These are phyloP conservation scores for Rhineura floridana DNA, from an alignment of 2,113 vertebrate genomes.

Conservation along the genomic window DNA sequence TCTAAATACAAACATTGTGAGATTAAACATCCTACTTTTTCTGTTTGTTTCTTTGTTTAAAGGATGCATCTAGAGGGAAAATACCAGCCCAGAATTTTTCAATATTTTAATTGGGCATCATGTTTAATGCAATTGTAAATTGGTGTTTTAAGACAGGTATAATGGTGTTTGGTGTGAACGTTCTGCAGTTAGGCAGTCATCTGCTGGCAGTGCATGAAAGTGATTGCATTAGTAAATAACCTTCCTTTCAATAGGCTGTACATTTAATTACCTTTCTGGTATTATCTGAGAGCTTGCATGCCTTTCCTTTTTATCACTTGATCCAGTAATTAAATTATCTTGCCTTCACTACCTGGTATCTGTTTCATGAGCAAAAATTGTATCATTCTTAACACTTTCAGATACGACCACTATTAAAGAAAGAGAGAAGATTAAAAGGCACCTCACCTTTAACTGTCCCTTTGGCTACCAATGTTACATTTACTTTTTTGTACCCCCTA, in stretches of 20 bases:
- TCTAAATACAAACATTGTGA: too few relatives aligned
- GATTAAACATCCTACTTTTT: too few relatives aligned
- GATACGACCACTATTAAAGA: not conserved
- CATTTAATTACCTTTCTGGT: too few relatives aligned
- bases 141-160: too few relatives aligned
- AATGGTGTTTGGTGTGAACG: not conserved
- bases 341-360: not conserved
- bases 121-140: too few relatives aligned
- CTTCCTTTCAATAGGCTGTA: too few relatives aligned
- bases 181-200: not conserved
- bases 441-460: conserved; percentile 46
- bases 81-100: too few relatives aligned
- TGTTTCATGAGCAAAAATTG: not conserved
- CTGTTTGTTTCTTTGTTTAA: too few relatives aligned
- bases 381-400: not conserved
- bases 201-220: not conserved
- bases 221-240: not conserved
- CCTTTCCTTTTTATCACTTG: not conserved
- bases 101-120: too few relatives aligned
- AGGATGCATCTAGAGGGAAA: too few relatives aligned
- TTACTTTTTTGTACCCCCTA: not conserved
- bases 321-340: not conserved
- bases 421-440: not conserved
- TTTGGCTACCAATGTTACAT: conserved; percentile 46
- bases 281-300: not conserved